These are phyloP conservation scores for Pterocles burchelli DNA, from an alignment of 2,113 vertebrate genomes.

Conservation along the genomic window DNA sequence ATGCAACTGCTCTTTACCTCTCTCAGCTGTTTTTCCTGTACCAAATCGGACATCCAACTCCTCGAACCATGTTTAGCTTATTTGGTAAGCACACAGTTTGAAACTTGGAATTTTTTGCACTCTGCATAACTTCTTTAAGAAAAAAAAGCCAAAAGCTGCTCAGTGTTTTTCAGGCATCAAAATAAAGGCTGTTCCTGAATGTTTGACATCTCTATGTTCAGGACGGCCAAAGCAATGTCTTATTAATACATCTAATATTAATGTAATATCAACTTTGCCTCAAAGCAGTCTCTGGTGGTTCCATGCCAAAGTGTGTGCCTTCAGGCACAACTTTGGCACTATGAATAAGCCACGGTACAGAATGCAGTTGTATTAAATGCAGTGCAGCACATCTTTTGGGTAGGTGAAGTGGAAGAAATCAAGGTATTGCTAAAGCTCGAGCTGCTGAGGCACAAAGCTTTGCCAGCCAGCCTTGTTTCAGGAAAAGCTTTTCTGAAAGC, in stretches of 20 bases:
- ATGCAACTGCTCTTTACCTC: background rate
- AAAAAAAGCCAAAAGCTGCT: background rate
- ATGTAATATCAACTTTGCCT: background rate
- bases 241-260: background rate
- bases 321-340: background rate
- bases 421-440: rapidly evolving
- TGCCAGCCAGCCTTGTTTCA: background rate
- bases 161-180: background rate
- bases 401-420: background rate
- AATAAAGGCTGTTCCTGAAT: background rate
- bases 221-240: background rate
- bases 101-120: background rate
- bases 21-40: constrained; percentile 11
- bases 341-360: background rate
- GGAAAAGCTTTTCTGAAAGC: background rate
- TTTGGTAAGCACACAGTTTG: background rate
- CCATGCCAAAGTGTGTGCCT: background rate
- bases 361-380: background rate
- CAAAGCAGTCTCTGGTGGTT: background rate
- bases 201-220: background rate
- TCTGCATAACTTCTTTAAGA: background rate
- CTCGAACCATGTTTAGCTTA: background rate
- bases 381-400: background rate
- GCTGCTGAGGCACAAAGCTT: background rate
- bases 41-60: background rate